phyloP scores from a whole-genome alignment of 1,140 invertebrate species.

The Drosophila setifemur region DNA sequence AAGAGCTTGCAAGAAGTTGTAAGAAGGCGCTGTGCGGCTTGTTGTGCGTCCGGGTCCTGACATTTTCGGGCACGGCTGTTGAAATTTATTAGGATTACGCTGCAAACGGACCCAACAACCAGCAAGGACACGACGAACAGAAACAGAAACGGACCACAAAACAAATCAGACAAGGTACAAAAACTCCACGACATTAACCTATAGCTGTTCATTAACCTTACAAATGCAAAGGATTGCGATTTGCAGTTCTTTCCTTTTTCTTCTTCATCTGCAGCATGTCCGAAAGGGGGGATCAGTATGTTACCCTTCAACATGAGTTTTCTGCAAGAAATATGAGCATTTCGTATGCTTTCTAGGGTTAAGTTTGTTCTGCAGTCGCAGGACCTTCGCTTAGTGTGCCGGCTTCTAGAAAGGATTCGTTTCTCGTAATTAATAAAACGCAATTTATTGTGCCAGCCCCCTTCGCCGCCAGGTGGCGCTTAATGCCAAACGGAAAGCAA shows the following conservation, averaged over 20 bases:
- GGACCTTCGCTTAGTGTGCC: background rate
- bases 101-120: conserved; percentile 29
- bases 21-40: background rate
- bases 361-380: too few species aligned
- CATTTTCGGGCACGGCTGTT: conserved; percentile 49
- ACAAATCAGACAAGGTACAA: background rate
- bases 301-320: too few species aligned
- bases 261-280: too few species aligned
- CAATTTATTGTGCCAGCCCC: conserved; percentile 60
- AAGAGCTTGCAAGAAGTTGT: background rate
- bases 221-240: background rate
- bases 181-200: conserved; percentile 26
- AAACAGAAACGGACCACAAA: conserved; percentile 8
- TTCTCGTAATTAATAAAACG: conserved; percentile 68
- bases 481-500: conserved; percentile 43
- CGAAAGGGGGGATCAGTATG: too few species aligned
- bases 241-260: too few species aligned
- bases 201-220: conserved; percentile 28
- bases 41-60: conserved; percentile 27
- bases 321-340: too few species aligned
- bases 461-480: conserved; percentile 51
- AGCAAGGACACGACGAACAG: conserved; percentile 29
- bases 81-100: conserved; percentile 67
- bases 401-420: background rate
- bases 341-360: too few species aligned